Percentiles rank a stretch among this genome's conserved stretches.
These are phyloP conservation scores for Agrochola litura DNA, from an alignment of 2,888 invertebrate species.

Conservation along the genomic window DNA sequence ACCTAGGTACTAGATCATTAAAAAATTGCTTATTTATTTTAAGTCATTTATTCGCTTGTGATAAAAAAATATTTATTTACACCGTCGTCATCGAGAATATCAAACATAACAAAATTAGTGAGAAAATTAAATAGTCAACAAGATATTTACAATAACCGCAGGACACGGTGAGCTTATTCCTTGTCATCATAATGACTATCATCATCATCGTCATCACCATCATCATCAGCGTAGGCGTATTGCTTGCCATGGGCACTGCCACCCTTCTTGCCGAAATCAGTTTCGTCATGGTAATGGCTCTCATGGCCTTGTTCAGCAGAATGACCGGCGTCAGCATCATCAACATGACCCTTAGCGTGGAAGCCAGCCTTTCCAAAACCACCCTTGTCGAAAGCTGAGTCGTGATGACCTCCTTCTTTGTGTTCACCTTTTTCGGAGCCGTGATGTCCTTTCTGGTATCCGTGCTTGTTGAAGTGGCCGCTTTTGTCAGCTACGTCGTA, in stretches of 20 bases:
- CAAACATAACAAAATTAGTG: constrained; percentile 87
- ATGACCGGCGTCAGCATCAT: constrained; percentile 89
- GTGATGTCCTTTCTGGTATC: constrained; percentile 89
- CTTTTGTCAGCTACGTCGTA: constrained; percentile 93
- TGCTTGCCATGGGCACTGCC: constrained; percentile 86
- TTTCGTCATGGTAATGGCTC: constrained; percentile 88
- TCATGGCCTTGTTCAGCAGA: constrained; percentile 90
- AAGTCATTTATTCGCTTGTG: constrained; percentile 75
- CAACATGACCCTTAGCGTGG: constrained; percentile 90
- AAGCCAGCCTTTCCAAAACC: constrained; percentile 90
- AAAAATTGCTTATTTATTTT: not conserved
- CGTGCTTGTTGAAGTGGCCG: constrained; percentile 92
- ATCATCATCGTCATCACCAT: constrained; percentile 76
- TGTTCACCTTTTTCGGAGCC: constrained; percentile 89
- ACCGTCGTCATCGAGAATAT: constrained; percentile 71
- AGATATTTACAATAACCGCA: constrained; percentile 74
- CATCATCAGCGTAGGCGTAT: constrained; percentile 84
- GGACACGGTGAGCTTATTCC: constrained; percentile 58
- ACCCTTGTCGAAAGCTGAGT: constrained; percentile 88
- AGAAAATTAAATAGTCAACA: constrained; percentile 75
- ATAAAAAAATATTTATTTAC: constrained; percentile 78
- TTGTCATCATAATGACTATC: constrained; percentile 69
- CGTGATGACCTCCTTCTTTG: constrained; percentile 90
- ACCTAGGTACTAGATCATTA: too few species aligned
- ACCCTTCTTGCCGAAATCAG: constrained; percentile 90